A percentile compares a stretch with the other conserved stretches of the same genome.
These are phyloP conservation scores for Nemotelus pantherinus DNA, from an alignment of 2,888 invertebrate genomes.

Conservation along the genomic window DNA sequence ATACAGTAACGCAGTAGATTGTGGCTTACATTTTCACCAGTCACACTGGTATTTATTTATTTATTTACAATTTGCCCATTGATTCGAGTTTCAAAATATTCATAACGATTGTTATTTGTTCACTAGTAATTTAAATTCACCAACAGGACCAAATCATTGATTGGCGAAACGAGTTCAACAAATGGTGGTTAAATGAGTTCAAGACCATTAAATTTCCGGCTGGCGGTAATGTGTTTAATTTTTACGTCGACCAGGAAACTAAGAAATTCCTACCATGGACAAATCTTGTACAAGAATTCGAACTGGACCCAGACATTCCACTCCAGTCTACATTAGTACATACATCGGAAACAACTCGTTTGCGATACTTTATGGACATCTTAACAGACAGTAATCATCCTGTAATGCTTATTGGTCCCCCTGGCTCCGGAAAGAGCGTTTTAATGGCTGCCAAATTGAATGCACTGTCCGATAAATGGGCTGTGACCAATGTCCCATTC, in stretches of 20 bases:
- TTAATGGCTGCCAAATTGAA: constrained; percentile 85
- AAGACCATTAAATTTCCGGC: constrained; percentile 89
- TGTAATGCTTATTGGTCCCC: constrained; percentile 89
- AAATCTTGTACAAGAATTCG: constrained; percentile 80
- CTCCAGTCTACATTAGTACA: constrained; percentile 81
- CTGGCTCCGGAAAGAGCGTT: constrained; percentile 94
- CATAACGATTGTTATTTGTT: too few species aligned
- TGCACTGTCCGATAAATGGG: constrained; percentile 78
- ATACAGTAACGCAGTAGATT: background rate
- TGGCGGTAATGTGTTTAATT: constrained; percentile 86
- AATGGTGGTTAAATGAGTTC: constrained; percentile 94
- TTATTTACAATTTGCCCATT: too few species aligned
- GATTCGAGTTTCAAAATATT: too few species aligned
- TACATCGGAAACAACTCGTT: constrained; percentile 88
- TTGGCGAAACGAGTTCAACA: constrained; percentile 93
- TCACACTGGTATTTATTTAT: too few species aligned
- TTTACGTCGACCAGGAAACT: constrained; percentile 85
- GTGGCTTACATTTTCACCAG: too few species aligned
- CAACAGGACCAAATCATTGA: constrained; percentile 85
- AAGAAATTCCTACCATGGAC: constrained; percentile 90
- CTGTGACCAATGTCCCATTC: constrained; percentile 88
- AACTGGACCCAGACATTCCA: constrained; percentile 87
- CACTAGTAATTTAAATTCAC: background rate
- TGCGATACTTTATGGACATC: constrained; percentile 88
- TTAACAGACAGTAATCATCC: constrained; percentile 81